phyloP scores from a whole-genome alignment of 2,888 invertebrate species.

The Troglohyphantes excavatus region DNA sequence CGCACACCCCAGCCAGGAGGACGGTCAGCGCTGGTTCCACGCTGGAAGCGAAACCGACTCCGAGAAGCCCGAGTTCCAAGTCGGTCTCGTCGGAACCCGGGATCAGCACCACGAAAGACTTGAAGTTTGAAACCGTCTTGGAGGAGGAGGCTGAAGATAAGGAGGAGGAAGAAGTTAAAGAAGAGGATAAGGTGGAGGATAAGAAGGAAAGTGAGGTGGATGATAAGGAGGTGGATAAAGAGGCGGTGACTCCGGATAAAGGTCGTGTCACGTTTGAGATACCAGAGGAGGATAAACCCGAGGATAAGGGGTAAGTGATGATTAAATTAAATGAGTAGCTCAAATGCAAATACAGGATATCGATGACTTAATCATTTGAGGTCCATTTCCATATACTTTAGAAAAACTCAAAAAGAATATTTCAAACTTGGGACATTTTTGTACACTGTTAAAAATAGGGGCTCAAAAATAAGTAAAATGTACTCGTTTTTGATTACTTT shows the following conservation, averaged over 20 bases:
- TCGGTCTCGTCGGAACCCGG: constrained; percentile 69
- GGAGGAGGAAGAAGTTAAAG: constrained; percentile 1
- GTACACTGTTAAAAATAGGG: no score
- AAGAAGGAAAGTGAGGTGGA: neutral
- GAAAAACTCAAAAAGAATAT: no score
- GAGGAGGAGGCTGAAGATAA: constrained; percentile 58
- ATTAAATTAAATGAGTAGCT: no score
- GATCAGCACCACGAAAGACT: constrained; percentile 42
- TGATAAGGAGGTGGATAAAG: constrained; percentile 8
- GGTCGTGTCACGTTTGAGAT: constrained; percentile 26
- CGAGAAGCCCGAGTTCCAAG: constrained; percentile 57
- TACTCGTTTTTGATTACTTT: no score
- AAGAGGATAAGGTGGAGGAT: neutral
- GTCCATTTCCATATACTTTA: no score
- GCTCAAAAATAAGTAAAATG: no score
- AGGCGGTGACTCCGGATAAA: neutral
- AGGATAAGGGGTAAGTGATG: constrained; percentile 21
- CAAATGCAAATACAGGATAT: no score
- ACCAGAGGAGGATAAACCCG: constrained; percentile 19
- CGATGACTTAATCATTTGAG: no score
- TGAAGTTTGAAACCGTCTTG: constrained; percentile 54
- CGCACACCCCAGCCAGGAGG: constrained; percentile 59
- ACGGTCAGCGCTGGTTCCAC: constrained; percentile 71
- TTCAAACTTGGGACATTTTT: no score
- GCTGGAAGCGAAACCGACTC: constrained; percentile 27